Conservation (phyloP, 2,113 vertebrate species). For the Laterallus jamaicensis region DNA sequence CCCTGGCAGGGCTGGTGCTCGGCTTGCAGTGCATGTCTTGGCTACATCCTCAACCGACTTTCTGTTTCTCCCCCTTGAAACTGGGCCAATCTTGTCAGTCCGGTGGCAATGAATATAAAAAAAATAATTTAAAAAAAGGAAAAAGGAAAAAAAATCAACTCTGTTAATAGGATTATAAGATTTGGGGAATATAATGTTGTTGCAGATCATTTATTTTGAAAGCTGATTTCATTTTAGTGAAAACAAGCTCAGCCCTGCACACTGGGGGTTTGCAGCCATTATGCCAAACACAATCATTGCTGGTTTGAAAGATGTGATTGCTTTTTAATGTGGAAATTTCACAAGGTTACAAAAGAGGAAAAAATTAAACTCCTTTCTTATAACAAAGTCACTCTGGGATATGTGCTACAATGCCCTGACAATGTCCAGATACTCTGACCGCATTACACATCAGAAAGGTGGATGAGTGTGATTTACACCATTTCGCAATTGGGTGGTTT, state of each 20-base stretch:
- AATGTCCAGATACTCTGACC: constrained; percentile 79
- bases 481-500: constrained; percentile 36
- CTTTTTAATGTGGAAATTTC: constrained; percentile 80
- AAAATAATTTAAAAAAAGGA: not conserved
- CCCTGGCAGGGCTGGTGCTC: constrained; percentile 50
- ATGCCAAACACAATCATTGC: constrained; percentile 83
- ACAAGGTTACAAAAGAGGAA: constrained; percentile 73
- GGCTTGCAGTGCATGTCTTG: constrained; percentile 52
- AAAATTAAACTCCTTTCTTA: constrained; percentile 76
- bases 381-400: constrained; percentile 76
- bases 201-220: constrained; percentile 83
- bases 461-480: constrained; percentile 69
- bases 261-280: constrained; percentile 67
- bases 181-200: constrained; percentile 76
- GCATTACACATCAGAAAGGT: constrained; percentile 67
- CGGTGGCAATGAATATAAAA: constrained; percentile 38
- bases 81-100: constrained; percentile 71
- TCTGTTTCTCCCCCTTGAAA: constrained; percentile 71
- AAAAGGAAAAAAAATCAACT: constrained; percentile 2
- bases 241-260: constrained; percentile 78
- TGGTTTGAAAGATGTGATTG: constrained; percentile 79
- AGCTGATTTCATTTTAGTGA: constrained; percentile 80
- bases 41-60: constrained; percentile 62
- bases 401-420: constrained; percentile 75
- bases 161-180: constrained; percentile 82